Base-by-base conservation (phyloP, 2,888 invertebrate species). In the Leptinotarsa haldemani region DNA sequence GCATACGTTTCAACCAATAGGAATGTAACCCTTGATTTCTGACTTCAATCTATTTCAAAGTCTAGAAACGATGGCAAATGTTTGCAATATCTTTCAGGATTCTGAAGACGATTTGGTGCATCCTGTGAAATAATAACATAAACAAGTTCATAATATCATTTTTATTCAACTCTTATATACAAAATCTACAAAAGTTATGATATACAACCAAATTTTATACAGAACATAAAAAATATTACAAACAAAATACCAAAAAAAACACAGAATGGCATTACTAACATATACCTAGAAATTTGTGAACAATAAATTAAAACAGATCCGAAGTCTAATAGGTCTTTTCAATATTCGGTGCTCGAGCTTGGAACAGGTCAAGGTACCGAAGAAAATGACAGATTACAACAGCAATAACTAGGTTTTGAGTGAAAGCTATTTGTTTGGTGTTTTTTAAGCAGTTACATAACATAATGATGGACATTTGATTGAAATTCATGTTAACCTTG, bases 101-200 rank as follows among this genome's bases (percentile, higher is more conserved):
- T 48, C 63, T 30, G 53, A 13, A 58, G 16, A 64, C n/a, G 48
- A 40, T 48, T 52, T 18, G 18, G 20, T 56, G 25, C 9, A 68
- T 50, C 52, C 56, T 53, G 22, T 22, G 52, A 63, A 22, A 9
- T 52, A 72, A 67, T 25, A 48, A 77, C 63, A 70, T 64, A 65
- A 65, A 69, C 22, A 71, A 67, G 65, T 30, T 52, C 65, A 61
- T 3, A 65, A 65, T 25, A 66, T 66, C 56, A 66, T 69, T 78
- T 77, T 79, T 77, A 76, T 76, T 77, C 69, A 78, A 76, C 71
- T 72, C 77, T 74, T 78, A 73, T 79, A 76, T 77, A 79, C 73
- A 78, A 73, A 76, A 76, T 72, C 75, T 75, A 76, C 72, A 75
- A 58, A 70, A 74, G 70, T 71, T 50, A 56, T 56, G 71, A 74